Conservation (phyloP, 2,888 invertebrate species). For the Trissoscelio sp. region DNA sequence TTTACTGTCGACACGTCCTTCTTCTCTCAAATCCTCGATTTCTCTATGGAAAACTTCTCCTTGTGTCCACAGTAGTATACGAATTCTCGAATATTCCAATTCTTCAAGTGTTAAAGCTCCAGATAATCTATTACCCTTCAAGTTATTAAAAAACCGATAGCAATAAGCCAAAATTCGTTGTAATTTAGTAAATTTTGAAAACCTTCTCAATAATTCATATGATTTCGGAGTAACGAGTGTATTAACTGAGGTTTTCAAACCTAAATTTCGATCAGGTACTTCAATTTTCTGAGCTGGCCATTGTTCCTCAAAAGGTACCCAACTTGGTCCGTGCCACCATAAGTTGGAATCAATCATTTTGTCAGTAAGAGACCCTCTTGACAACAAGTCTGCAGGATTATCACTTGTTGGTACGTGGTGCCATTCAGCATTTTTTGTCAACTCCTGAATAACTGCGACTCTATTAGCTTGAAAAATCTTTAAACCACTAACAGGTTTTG, state of each 20-base stretch:
- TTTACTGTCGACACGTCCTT: neutral
- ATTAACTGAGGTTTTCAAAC: too few species aligned
- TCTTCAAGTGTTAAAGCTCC: neutral
- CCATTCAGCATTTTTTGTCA: neutral
- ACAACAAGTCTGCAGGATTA: neutral
- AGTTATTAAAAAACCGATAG: neutral
- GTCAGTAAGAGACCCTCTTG: neutral
- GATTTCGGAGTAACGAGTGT: neutral
- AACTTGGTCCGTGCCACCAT: neutral
- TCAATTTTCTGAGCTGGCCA: neutral
- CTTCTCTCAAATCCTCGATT: neutral
- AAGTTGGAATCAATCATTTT: neutral
- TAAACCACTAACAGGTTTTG: neutral
- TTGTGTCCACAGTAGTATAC: slow-evolving; percentile 1
- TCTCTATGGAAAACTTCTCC: neutral
- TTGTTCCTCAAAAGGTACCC: neutral
- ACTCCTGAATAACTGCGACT: slow-evolving; percentile 4
- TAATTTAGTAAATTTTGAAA: neutral
- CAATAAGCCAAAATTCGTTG: slow-evolving; percentile 1
- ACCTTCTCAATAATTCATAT: neutral
- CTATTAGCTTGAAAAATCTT: slow-evolving; percentile 18
- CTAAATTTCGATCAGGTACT: neutral
- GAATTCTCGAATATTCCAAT: neutral
- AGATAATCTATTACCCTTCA: neutral
- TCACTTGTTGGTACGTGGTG: neutral